phyloP scores from a whole-genome alignment of 2,888 invertebrate species.

The Agonopterix heracliana region DNA sequence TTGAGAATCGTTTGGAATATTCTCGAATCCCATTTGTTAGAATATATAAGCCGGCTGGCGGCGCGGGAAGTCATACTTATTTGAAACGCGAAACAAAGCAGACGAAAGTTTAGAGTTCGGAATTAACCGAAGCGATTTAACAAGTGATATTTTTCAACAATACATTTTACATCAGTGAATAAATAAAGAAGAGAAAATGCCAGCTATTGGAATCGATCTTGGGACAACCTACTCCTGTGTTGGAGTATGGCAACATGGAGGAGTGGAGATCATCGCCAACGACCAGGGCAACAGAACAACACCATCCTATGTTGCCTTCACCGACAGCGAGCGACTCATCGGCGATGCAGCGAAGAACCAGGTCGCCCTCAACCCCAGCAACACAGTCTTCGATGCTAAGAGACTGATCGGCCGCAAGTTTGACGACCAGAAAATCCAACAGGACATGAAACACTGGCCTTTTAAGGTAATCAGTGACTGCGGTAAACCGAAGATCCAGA shows the following conservation, averaged over 20 bases:
- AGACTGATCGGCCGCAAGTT: constrained; percentile 87
- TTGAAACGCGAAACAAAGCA: constrained; percentile 48
- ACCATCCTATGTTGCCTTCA: constrained; percentile 85
- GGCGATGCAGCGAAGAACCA: constrained; percentile 84
- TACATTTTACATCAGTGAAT: background rate
- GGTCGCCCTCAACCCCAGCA: constrained; percentile 83
- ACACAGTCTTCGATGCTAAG: constrained; percentile 86
- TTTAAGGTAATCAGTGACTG: constrained; percentile 82
- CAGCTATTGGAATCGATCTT: constrained; percentile 74
- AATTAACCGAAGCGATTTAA: constrained; percentile 31
- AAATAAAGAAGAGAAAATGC: constrained; percentile 43
- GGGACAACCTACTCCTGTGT: constrained; percentile 77
- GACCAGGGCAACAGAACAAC: constrained; percentile 83
- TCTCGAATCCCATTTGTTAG: constrained; percentile 40
- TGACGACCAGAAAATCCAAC: constrained; percentile 83
- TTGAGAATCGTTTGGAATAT: constrained; percentile 32
- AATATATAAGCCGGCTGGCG: constrained; percentile 34
- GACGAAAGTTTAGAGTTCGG: constrained; percentile 24
- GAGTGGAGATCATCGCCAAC: constrained; percentile 83
- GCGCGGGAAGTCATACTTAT: constrained; percentile 48
- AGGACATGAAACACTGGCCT: constrained; percentile 90
- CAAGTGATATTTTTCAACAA: background rate
- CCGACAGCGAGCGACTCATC: constrained; percentile 80
- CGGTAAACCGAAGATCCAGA: constrained; percentile 81
- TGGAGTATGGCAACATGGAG: constrained; percentile 78